Evolutionary conservation across 2,888 invertebrate genomes (phyloP), one percentile per base, ranked within the genome.

Genomic region (Notocelia uddmanniana): DNA sequence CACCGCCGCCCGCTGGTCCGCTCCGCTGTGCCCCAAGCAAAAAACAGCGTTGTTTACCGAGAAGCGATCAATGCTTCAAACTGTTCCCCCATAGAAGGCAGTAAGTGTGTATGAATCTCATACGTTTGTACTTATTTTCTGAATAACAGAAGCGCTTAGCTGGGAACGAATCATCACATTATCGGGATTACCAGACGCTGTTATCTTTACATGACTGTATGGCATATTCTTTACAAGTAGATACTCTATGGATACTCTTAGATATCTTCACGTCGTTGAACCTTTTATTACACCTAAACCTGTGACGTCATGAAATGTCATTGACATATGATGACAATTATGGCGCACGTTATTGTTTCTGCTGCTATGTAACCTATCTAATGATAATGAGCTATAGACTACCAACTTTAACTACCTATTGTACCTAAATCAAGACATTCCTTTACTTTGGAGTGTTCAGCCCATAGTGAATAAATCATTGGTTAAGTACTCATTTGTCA

Each of bases 1-100:
- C 83, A 80, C 79, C 85, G 83, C 80, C 85, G 84, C 79, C 79
- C 83, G 83, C 82, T 85, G 87, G 81, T 41, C 26, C 69, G 69
- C 83, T 81, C 83, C 82, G 81, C 80, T 81, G 79, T 55, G 73
- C 58, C 69, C 74, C 72, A 74, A 72, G 57, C 18, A 60, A 60
- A 52, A 50, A 34, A 62, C 54, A 59, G 37, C 62, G 52, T 45
- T 62, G 55, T 48, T 57, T 54, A 55, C 55, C 21, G 64, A 54
- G 64, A 52, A 54, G 41, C 48, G 62, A 37, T 59, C 54, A 41
- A 54, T 48, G 54, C 48, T 60, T 37, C 34, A 31, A 55, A 45
- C 26, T 52, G 11, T 15, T 21, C 54, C 26, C 26, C 15, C 11
- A 55, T 26, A 66, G 13, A 67, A 67, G 55, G 57, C 57, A 67